These are phyloP conservation scores for Hyperoplus lanceolatus DNA, from an alignment of 2,797 vertebrate species.

Conservation along the genomic window DNA sequence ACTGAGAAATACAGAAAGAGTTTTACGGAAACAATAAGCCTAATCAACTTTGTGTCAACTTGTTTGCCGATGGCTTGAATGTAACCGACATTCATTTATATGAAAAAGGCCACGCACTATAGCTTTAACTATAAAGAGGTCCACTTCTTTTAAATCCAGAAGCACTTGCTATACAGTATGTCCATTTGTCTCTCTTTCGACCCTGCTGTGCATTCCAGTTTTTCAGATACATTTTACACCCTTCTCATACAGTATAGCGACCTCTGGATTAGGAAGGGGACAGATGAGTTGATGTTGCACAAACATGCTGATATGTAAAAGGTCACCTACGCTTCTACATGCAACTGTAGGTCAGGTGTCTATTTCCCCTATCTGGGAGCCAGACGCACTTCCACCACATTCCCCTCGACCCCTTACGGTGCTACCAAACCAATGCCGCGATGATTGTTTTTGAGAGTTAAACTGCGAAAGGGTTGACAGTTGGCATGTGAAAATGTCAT, in stretches of 20 bases:
- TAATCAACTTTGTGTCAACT: too few species aligned
- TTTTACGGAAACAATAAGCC: too few species aligned
- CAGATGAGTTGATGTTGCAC: constrained; percentile 22
- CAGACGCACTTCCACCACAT: constrained; percentile 32
- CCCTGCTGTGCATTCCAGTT: background rate
- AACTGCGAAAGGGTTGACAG: constrained; percentile 64
- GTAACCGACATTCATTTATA: too few species aligned
- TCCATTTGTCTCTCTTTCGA: background rate
- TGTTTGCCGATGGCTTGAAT: too few species aligned
- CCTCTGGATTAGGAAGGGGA: constrained; percentile 1
- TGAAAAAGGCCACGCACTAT: too few species aligned
- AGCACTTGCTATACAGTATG: background rate
- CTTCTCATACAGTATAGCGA: constrained; percentile 8
- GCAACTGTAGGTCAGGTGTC: constrained; percentile 35
- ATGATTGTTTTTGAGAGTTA: constrained; percentile 69
- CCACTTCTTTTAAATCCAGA: background rate
- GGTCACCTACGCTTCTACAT: constrained; percentile 48
- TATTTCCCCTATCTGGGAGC: constrained; percentile 37
- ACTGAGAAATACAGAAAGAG: too few species aligned
- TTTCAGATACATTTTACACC: background rate
- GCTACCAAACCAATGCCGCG: constrained; percentile 1
- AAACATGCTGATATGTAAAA: constrained; percentile 51
- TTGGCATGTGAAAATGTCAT: constrained; percentile 82
- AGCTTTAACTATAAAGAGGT: background rate
- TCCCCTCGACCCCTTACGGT: background rate